Conservation (phyloP, 37 sponge, comb jelly and placozoan species). For the Cladorhizidae sp. region DNA sequence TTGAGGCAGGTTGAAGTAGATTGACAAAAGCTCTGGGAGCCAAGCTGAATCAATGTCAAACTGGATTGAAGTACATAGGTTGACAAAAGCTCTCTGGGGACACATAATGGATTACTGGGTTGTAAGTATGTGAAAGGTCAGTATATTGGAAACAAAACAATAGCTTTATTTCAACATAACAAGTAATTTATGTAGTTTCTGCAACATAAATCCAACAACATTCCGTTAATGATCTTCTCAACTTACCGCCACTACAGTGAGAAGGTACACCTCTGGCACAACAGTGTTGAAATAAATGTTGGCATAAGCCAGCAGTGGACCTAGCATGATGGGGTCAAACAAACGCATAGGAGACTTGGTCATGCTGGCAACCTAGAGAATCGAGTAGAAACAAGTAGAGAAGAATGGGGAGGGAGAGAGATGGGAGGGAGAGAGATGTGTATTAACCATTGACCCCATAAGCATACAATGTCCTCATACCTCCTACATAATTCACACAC, state of each 20-base stretch:
- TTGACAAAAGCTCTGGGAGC: too few relatives aligned
- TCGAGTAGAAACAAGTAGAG: neutral
- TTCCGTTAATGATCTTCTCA: neutral
- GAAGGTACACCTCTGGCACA: conserved; percentile 17
- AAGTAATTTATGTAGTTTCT: neutral
- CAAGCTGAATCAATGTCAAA: neutral
- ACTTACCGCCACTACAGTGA: conserved; percentile 9
- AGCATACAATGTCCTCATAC: too few relatives aligned
- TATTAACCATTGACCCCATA: too few relatives aligned
- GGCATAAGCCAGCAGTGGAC: conserved; percentile 50
- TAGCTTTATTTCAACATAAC: too few relatives aligned
- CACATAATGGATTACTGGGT: too few relatives aligned
- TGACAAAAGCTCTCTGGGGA: neutral
- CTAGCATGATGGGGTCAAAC: conserved; percentile 71
- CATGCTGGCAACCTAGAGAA: conserved; percentile 73
- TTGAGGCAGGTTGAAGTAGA: too few relatives aligned
- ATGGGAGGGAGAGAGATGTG: neutral
- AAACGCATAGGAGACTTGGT: conserved; percentile 67
- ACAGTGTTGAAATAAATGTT: conserved; percentile 47
- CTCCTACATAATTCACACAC: too few relatives aligned
- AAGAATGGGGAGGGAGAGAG: neutral
- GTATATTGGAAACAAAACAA: neutral
- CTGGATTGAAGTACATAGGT: neutral
- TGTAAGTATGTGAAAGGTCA: too few relatives aligned
- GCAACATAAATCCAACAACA: neutral